Percentiles rank a stretch among this genome's conserved stretches.
phyloP scores from a whole-genome alignment of 2,888 invertebrate species.

The Hirtodrosophila alboralis region DNA sequence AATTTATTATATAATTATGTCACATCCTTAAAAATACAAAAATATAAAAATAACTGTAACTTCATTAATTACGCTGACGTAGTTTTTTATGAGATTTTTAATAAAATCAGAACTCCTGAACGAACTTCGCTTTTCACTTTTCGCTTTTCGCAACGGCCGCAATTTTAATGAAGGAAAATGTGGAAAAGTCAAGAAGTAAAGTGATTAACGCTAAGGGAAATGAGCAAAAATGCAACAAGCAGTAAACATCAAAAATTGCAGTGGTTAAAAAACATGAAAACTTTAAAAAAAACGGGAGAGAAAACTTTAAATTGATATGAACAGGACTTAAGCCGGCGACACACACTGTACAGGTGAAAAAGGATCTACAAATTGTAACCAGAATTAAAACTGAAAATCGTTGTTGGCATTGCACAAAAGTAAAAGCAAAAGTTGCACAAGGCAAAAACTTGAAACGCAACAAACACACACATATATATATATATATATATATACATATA shows the following conservation, averaged over 20 bases:
- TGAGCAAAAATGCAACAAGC: conserved; percentile 44
- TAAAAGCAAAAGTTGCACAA: conserved; percentile 66
- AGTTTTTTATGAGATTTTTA: conserved; percentile 70
- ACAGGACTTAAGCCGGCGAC: conserved; percentile 36
- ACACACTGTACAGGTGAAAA: conserved; percentile 20
- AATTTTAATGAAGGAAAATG: conserved; percentile 46
- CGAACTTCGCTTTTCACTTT: too few relatives aligned
- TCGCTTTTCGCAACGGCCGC: conserved; percentile 37
- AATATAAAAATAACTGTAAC: conserved; percentile 39
- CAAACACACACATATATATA: conserved; percentile 10
- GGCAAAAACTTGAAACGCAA: conserved; percentile 26
- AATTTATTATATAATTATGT: conserved; percentile 27
- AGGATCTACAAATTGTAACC: conserved; percentile 8
- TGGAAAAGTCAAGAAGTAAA: conserved; percentile 45
- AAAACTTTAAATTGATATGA: conserved; percentile 51
- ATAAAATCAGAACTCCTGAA: conserved; percentile 61
- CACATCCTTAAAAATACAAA: conserved; percentile 26
- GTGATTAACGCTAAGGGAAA: conserved; percentile 56
- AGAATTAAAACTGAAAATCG: conserved; percentile 57
- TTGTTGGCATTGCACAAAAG: conserved; percentile 55
- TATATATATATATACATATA: conserved; percentile 9
- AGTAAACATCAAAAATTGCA: conserved; percentile 33
- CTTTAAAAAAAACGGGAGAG: conserved; percentile 3
- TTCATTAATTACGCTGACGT: conserved; percentile 70
- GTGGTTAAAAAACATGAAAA: conserved; percentile 11